Base-by-base conservation (phyloP, 2,888 invertebrate species). In the Rosalia funebris region DNA sequence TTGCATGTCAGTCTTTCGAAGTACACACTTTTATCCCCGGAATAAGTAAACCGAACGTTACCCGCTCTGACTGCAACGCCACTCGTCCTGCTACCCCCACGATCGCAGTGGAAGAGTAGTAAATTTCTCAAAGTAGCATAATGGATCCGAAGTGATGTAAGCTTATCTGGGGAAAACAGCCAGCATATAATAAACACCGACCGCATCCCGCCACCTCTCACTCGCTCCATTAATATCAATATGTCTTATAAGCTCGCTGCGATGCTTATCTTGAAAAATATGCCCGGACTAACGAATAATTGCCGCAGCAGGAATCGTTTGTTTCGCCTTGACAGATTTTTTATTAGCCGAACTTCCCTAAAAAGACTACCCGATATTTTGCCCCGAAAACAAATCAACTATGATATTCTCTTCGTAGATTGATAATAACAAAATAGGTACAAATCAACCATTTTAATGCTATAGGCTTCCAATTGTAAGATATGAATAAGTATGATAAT, bases 101-200 rank as follows among this genome's bases (percentile, higher is more conserved):
- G n/a, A n/a, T n/a, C n/a, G n/a, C n/a, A 25, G 25, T 15, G 34
- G n/a, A 32, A 14, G 69, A 52, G 41, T 70, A 70, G 69, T 73
- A 72, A 72, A 73, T 73, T 73, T 72, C 72, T 73, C 71, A 72
- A 67, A 71, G 71, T 56, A 62, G 68, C 69, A 70, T 73, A 72
- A 73, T 72, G 73, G 72, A 71, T 70, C 63, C 66, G 66, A 69
- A 73, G 70, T 73, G 71, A 65, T 71, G 72, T 71, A 69, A 66
- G 71, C 74, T 75, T 75, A 75, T 75, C 75, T 71, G 66, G 71
- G 68, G 71, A 71, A 68, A 71, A 69, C 75, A 75, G 73, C 73
- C 73, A 62, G 66, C 68, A 68, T 69, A 71, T 71, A 71, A 71
- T 71, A 71, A 72, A 71, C 72, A 72, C 61, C 68, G 64, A 63